Base-by-base conservation (phyloP, 2,113 vertebrate genomes). In the Dolichallabes microphthalmus region DNA sequence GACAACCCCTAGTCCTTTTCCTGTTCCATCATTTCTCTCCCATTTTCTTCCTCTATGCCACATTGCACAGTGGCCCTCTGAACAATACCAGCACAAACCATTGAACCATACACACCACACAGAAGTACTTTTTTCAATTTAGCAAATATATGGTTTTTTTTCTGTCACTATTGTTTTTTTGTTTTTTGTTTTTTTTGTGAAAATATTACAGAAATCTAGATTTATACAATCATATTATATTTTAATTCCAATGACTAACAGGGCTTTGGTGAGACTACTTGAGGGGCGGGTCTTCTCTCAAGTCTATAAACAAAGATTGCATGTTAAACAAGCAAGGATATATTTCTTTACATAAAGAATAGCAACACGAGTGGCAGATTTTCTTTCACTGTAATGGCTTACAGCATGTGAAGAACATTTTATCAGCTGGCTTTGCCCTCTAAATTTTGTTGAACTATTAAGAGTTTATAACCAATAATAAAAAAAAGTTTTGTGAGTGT, bases 61-160 rank as follows among this genome's bases (percentile, higher is more conserved):
- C 79, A 75, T 77, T 85, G 75, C 82, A 89, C 77, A 20, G 69
- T 80, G 78, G 74, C 86, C 58, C 83, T 85, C 82, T 80, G 80
- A 95, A 91, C 93, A 90, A 88, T 93, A 90, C 92, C 91, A 91
- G 93, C 91, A 94, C 93, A 94, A 92, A 93, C 89, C 93, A 60
- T 95, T 94, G 90, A 95, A 96, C 94, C 94, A 94, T 95, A 94
- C 94, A 95, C 95, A 94, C 93, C 94, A 92, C 90, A 94, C 82
- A 93, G 92, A 94, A 95, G 94, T 92, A 89, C 92, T 91, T 94
- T 45, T 92, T 91, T 91, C 45, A 95, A 93, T 93, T 93, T 92
- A 76, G 15, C 74, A 55, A 76, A 57, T 12, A 64, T 64, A 57
- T 77, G 75, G 32, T 35, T 76, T 45, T 93, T 92, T 92, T 63